These are phyloP conservation scores for Caenorhabditis zanzibari DNA, from an alignment of 2,888 invertebrate genomes.

Conservation along the genomic window DNA sequence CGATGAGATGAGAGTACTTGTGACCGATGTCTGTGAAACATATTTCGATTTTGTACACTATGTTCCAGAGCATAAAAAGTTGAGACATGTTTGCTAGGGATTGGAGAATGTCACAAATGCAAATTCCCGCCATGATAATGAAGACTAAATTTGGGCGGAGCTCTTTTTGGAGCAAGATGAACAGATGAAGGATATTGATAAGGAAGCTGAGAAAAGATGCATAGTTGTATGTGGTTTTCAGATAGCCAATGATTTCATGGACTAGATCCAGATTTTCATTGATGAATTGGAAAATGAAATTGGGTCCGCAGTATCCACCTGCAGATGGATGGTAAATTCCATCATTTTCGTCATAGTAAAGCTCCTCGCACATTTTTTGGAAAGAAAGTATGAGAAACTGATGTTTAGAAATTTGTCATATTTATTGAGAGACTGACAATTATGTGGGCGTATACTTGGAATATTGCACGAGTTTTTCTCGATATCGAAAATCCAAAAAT, in stretches of 20 bases:
- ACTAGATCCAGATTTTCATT: too few relatives aligned
- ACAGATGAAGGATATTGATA: background rate
- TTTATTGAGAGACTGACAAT: too few relatives aligned
- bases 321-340: too few relatives aligned
- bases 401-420: too few relatives aligned
- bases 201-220: background rate
- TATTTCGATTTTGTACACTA: conserved; percentile 1
- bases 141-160: conserved; percentile 1
- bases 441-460: too few relatives aligned
- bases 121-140: conserved; percentile 6
- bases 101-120: conserved; percentile 1
- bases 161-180: background rate
- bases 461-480: too few relatives aligned
- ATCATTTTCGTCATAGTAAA: too few relatives aligned
- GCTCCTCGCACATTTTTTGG: too few relatives aligned
- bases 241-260: background rate
- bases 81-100: background rate
- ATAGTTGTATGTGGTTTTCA: background rate
- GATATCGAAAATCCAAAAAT: too few relatives aligned
- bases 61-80: background rate
- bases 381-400: too few relatives aligned
- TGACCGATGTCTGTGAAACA: background rate
- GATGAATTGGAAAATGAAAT: too few relatives aligned
- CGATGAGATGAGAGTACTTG: background rate
- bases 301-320: too few relatives aligned